These are phyloP conservation scores for Rhingia rostrata DNA, from an alignment of 2,888 invertebrate species.

Conservation along the genomic window DNA sequence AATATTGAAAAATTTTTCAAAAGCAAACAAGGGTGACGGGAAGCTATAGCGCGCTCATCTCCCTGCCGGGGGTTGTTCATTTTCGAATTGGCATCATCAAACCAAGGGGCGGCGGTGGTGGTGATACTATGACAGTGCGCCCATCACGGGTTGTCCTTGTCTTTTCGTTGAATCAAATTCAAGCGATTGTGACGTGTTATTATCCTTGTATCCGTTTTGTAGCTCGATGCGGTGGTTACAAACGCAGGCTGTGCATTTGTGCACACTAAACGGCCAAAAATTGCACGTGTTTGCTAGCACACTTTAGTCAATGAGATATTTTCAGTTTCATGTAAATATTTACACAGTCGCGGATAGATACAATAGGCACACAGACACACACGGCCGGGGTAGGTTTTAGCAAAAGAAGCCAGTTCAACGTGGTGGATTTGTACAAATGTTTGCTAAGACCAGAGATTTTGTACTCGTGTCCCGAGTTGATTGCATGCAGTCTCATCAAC, in stretches of 20 bases:
- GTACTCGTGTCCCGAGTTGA: conserved; percentile 55
- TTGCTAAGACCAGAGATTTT: conserved; percentile 63
- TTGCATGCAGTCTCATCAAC: conserved; percentile 69
- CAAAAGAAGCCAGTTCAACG: conserved; percentile 25
- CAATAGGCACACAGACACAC: not conserved
- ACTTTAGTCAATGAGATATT: conserved; percentile 73
- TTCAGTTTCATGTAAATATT: conserved; percentile 70
- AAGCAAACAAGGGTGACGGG: conserved; percentile 65
- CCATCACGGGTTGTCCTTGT: not conserved
- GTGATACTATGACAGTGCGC: not conserved
- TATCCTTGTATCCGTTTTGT: conserved; percentile 73
- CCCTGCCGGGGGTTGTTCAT: conserved; percentile 58
- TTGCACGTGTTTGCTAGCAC: conserved; percentile 72
- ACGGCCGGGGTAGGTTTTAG: conserved; percentile 18
- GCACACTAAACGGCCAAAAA: conserved; percentile 72
- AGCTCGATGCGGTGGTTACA: not conserved
- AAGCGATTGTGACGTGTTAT: conserved; percentile 68
- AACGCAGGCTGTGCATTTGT: conserved; percentile 50
- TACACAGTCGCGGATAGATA: conserved; percentile 54
- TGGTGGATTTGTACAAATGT: conserved; percentile 41
- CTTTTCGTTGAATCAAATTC: conserved; percentile 9
- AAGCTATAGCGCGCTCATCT: conserved; percentile 32
- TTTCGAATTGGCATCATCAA: conserved; percentile 60
- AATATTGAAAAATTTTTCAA: conserved; percentile 70
- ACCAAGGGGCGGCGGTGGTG: conserved; percentile 4